Percentiles rank a stretch among this genome's conserved stretches.
These are phyloP conservation scores for Tapirus indicus DNA, from an alignment of 2,797 vertebrate genomes.

Conservation along the genomic window DNA sequence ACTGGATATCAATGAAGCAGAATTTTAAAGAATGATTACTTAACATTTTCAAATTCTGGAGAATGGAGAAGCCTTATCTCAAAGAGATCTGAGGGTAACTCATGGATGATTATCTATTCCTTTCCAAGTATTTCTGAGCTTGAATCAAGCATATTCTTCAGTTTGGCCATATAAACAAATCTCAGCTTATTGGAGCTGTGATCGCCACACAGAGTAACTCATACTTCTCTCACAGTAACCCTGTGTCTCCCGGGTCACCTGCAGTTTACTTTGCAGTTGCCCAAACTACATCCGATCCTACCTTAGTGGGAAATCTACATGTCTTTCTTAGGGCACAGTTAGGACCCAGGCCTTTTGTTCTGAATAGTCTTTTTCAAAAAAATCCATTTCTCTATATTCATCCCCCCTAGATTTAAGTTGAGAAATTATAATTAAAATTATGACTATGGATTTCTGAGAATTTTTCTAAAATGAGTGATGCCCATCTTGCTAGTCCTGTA, in stretches of 20 bases:
- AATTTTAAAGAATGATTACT: background rate
- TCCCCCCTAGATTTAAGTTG: constrained; percentile 26
- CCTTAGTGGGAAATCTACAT: background rate
- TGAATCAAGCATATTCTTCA: background rate
- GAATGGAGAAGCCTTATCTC: background rate
- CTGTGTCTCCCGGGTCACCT: background rate
- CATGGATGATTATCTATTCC: background rate
- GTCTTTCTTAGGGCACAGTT: background rate
- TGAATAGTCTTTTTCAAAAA: constrained; percentile 20
- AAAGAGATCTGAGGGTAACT: background rate
- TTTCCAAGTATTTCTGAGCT: background rate
- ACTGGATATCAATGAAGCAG: background rate
- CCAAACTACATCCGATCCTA: background rate
- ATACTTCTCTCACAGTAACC: background rate
- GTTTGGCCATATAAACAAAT: background rate
- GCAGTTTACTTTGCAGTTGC: background rate
- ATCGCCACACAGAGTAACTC: background rate
- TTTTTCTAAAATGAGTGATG: background rate
- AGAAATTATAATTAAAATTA: constrained; percentile 17
- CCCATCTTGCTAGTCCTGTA: background rate
- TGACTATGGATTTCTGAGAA: constrained; percentile 1
- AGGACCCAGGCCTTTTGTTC: background rate
- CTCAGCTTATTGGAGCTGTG: background rate
- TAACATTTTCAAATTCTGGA: background rate
- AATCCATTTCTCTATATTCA: constrained; percentile 7